Evolutionary conservation across 37 sponge, comb jelly and placozoan genomes (phyloP), one percentile per base, ranked within the genome.

Genomic region (Ianthella basta): DNA sequence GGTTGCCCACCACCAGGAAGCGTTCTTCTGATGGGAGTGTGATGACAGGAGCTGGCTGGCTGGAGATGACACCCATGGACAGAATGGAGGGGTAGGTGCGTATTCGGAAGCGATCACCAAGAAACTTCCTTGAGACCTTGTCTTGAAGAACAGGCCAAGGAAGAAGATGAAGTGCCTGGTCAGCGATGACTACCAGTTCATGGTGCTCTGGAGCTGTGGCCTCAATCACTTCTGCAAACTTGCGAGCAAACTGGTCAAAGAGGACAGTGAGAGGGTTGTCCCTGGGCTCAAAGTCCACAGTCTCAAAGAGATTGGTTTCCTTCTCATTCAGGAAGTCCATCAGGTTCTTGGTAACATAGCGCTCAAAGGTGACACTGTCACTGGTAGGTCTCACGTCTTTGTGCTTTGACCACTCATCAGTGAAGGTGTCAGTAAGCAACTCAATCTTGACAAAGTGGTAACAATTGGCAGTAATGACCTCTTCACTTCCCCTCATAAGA

Each of bases 1-100:
- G 93, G 36, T 93, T 84, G 33, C 93, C 93, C 15, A 93, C 90
- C 27, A 93, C 69, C 59, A 86, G 81, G 27, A 89, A 40, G 14
- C 54, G 38, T 0, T 60, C 53, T 35, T 89, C 77, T 69, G 36
- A 61, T 25, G 86, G 86, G 0, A 88, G 32, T 37, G 37, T 13
- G 50, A 87, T 83, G 0, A 41, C 30, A 12, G 23, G 34, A 18
- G 83, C 60, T 40, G 81, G 65, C 5, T 56, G 55, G 18, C 72
- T 69, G 29, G 70, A 57, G 59, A 93, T 40, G 19, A 93, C 57
- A 39, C 90, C 85, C 84, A 93, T 84, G 8, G 88, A 74, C 56
- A 89, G 53, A 0, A 89, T 56, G 60, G 94, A 93, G 24, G 91
- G 94, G 80, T 82, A 68, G 19, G 82, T 77, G 36, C 81, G 68